A percentile compares a stretch with the other conserved stretches of the same genome.
phyloP scores from a whole-genome alignment of 2,888 invertebrate genomes.

The Erannis defoliaria region DNA sequence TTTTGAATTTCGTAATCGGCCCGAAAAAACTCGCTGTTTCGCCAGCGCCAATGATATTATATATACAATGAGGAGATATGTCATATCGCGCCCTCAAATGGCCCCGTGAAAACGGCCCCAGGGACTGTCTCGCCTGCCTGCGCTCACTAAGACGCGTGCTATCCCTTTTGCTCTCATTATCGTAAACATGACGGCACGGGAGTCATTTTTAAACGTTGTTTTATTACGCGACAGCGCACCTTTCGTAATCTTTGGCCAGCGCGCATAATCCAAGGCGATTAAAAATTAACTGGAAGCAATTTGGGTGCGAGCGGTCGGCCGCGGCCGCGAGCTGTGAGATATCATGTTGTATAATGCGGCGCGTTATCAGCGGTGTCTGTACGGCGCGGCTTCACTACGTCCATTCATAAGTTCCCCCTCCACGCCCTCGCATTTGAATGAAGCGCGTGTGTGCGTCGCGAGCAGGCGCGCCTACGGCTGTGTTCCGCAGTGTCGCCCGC shows the following conservation, averaged over 20 bases:
- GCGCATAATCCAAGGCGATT: slow-evolving; percentile 49
- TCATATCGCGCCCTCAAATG: no score
- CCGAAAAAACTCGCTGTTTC: slow-evolving; percentile 49
- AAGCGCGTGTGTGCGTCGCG: slow-evolving; percentile 68
- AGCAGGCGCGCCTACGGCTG: slow-evolving; percentile 57
- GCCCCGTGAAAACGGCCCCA: no score
- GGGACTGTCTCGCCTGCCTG: no score
- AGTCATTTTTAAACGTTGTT: no score
- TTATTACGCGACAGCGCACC: no score
- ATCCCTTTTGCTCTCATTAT: no score
- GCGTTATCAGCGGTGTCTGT: slow-evolving; percentile 81
- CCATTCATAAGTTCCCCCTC: slow-evolving; percentile 84
- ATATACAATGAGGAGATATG: no score
- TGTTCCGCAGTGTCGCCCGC: slow-evolving; percentile 64
- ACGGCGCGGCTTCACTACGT: slow-evolving; percentile 79
- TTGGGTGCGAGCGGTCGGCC: slow-evolving; percentile 46
- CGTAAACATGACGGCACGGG: no score
- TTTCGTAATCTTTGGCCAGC: slow-evolving; percentile 60
- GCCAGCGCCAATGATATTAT: no score
- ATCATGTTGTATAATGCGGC: slow-evolving; percentile 72
- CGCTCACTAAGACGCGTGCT: no score
- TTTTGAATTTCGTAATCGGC: slow-evolving; percentile 52
- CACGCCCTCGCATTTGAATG: slow-evolving; percentile 72
- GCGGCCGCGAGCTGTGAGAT: slow-evolving; percentile 33
- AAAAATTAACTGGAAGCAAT: slow-evolving; percentile 51